These are phyloP conservation scores for Telmatochromis bifrenatus DNA, from an alignment of 2,113 vertebrate genomes.

Conservation along the genomic window DNA sequence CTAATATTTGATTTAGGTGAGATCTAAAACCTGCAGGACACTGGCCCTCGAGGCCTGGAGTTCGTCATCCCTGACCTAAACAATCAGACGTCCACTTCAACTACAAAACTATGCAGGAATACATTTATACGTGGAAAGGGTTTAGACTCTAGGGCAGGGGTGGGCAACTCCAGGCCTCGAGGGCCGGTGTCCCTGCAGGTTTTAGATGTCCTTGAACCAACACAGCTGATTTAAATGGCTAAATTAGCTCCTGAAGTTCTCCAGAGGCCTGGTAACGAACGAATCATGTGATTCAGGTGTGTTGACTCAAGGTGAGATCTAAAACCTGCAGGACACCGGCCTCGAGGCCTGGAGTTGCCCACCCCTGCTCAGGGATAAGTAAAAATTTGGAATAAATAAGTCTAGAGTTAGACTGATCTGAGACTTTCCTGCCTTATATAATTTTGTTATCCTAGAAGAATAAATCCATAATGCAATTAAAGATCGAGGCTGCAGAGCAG, in stretches of 20 bases:
- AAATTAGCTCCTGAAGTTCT: too few relatives aligned
- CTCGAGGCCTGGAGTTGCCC: rapidly evolving
- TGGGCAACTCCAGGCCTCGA: too few relatives aligned
- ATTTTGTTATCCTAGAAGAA: too few relatives aligned
- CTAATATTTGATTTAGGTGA: rapidly evolving
- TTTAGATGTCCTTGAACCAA: too few relatives aligned
- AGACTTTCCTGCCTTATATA: rapidly evolving
- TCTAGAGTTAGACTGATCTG: background rate
- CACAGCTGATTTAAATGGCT: too few relatives aligned
- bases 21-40: background rate
- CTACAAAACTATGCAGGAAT: background rate
- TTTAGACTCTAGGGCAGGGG: background rate
- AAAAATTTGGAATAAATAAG: background rate
- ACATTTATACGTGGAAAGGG: rapidly evolving
- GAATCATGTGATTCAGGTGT: too few relatives aligned
- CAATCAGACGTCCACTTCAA: rapidly evolving
- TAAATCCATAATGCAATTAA: background rate
- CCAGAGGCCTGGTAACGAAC: too few relatives aligned
- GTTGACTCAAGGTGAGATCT: too few relatives aligned
- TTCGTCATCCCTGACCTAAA: background rate
- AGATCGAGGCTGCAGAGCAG: background rate
- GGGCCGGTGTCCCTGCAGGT: too few relatives aligned
- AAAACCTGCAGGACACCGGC: too few relatives aligned
- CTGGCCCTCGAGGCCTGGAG: background rate
- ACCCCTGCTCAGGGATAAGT: background rate